These are phyloP conservation scores for Microplitis demolitor DNA, from an alignment of 1,140 invertebrate genomes.

Conservation along the genomic window DNA sequence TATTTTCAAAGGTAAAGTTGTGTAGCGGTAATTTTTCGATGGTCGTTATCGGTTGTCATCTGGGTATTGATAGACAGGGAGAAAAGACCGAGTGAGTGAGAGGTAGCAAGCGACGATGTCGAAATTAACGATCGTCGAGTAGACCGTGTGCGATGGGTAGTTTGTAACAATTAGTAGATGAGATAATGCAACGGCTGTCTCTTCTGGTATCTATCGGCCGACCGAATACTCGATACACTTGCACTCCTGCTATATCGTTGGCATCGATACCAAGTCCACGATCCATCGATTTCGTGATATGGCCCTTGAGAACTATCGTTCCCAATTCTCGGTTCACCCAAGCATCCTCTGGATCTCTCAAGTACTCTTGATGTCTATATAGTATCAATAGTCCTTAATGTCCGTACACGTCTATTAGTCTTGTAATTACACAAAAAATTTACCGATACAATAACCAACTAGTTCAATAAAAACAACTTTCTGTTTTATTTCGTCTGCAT, in stretches of 20 bases:
- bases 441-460: too few relatives aligned
- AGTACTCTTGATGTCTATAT: background rate
- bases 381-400: background rate
- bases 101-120: conserved; percentile 1
- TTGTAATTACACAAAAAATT: background rate
- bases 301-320: conserved; percentile 14
- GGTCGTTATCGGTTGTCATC: background rate
- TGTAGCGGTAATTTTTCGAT: too few relatives aligned
- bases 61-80: background rate
- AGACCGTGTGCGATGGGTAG: conserved; percentile 14
- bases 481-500: too few relatives aligned
- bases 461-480: too few relatives aligned
- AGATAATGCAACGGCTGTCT: conserved; percentile 21
- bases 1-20: too few relatives aligned
- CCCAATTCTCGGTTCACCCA: background rate
- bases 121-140: conserved; percentile 21
- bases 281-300: conserved; percentile 13
- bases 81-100: background rate
- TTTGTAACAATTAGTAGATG: conserved; percentile 31
- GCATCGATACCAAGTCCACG: background rate
- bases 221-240: background rate
- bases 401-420: background rate
- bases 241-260: background rate
- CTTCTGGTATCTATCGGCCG: background rate
- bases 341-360: conserved; percentile 2